Evolutionary conservation across 2,113 vertebrate genomes (phyloP), one percentile per base, ranked within the genome.

Genomic region (Aramus guarauna): DNA sequence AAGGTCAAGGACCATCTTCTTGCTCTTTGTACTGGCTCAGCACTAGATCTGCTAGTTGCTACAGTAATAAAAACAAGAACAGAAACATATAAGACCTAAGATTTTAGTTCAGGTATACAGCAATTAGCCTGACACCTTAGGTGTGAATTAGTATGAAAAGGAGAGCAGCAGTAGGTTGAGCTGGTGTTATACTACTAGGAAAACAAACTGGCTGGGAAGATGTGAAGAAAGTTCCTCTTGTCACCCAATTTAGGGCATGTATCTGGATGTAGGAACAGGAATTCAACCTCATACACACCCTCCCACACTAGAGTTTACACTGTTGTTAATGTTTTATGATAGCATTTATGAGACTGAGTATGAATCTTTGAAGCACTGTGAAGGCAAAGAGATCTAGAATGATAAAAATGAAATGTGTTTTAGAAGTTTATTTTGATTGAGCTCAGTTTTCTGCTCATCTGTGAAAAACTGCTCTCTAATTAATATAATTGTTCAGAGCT

Each of bases 381-480:
- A 89, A 85, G 62, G 74, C 43, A 90, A 85, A 75, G 80, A 95
- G 86, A 94, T 97, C 41, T 85, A 85, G 62, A 79, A 52, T 72
- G 84, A 96, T 97, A 94, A 94, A 90, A 94, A 85, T 73, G 8
- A 85, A 37, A 86, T 72, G 18, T 59, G 37, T 75, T 85, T 94
- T 88, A 84, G 80, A 94, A 91, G 88, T 88, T 92, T 59, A 30
- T 96, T 95, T 97, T 85, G 74, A 36, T 58, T 94, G 69, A 91
- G 21, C 58, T 91, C 2, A 0, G 17, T 43, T 93, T 96, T 85
- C 39, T 79, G 41, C 39, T 92, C 56, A 56, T 80, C 50, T 91
- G 18, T 90, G 89, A 91, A 82, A 50, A 95, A 71, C 50, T 63
- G 55, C 32, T 78, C n/a, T 69, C 60, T 95, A 86, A 86, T 82